Conservation (phyloP, 1,140 invertebrate genomes). For the Drosophila pseudoananassae region DNA sequence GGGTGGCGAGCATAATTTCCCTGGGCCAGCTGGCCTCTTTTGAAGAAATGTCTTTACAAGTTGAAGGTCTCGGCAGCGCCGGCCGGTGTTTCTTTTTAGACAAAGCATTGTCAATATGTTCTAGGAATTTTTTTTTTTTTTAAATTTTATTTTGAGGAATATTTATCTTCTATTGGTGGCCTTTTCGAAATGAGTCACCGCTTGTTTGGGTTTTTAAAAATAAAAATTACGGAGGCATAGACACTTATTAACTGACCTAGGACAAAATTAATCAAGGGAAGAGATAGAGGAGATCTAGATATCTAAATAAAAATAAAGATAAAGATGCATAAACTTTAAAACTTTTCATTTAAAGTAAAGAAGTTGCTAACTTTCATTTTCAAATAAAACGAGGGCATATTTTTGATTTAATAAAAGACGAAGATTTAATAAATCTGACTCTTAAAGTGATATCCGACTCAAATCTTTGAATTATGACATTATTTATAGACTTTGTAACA, state of each 20-base stretch:
- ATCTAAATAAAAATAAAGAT: background rate
- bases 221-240: background rate
- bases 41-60: constrained; percentile 41
- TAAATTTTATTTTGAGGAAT: background rate
- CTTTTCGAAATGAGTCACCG: constrained; percentile 7
- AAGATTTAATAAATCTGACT: background rate
- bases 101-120: constrained; percentile 18
- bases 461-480: too few relatives aligned
- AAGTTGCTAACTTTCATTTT: too few relatives aligned
- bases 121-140: background rate
- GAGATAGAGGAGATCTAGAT: background rate
- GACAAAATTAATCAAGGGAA: constrained; percentile 10
- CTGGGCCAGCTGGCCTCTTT: constrained; percentile 13
- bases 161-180: background rate
- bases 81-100: constrained; percentile 40
- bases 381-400: background rate
- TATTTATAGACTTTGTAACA: too few relatives aligned
- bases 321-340: background rate
- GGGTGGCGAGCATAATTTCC: constrained; percentile 13
- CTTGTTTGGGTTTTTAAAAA: background rate
- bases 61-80: constrained; percentile 28
- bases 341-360: too few relatives aligned
- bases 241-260: constrained; percentile 42
- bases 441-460: too few relatives aligned
- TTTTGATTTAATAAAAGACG: too few relatives aligned